Evolutionary conservation across 2,888 invertebrate species (phyloP), one percentile per base, ranked within the genome.

Genomic region (Agrypnus murinus): DNA sequence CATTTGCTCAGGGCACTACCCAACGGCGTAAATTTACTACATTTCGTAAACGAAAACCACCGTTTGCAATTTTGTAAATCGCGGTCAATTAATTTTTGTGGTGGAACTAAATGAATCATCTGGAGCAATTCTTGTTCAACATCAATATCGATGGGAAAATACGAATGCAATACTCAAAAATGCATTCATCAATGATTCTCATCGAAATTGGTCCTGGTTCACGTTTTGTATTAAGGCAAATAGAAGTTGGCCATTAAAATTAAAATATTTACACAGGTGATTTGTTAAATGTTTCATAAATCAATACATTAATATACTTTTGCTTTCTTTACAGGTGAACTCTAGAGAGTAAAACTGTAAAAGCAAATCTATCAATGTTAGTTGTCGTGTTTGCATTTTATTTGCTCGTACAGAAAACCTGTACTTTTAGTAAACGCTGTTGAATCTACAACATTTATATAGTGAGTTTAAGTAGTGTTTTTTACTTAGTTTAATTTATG

Each of bases 1-100:
- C 46, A 40, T 43, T 65, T 45, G 69, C 71, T 69, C 38, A 65
- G 64, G 71, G 74, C 64, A 58, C 63, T 74, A 57, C 69, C 71
- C 67, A 66, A 46, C 46, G 46, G 69, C 66, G 48, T 65, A 64
- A 67, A 71, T 43, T 46, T 55, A 46, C 45, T 55, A 46, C 45
- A 62, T 63, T 69, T 69, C 64, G 58, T 64, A 63, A 69, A 50
- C 57, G 45, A 46, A 57, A 58, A 68, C 36, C 38, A 53, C 48
- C 17, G 34, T 48, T 25, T 25, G 25, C 5, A 25, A 40, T 55
- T 55, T 55, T 15, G n/a, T 14, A 36, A 55, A 36, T 55, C 38
- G 34, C 38, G 32, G 32, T 34, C 32, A 15, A 14, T 53, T 53
- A 48, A 31, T 48, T 19, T 12, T n/a, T 31, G 9, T 55, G 38